Conservation (phyloP, 1,140 invertebrate species). For the Aphelenchoides avenae region DNA sequence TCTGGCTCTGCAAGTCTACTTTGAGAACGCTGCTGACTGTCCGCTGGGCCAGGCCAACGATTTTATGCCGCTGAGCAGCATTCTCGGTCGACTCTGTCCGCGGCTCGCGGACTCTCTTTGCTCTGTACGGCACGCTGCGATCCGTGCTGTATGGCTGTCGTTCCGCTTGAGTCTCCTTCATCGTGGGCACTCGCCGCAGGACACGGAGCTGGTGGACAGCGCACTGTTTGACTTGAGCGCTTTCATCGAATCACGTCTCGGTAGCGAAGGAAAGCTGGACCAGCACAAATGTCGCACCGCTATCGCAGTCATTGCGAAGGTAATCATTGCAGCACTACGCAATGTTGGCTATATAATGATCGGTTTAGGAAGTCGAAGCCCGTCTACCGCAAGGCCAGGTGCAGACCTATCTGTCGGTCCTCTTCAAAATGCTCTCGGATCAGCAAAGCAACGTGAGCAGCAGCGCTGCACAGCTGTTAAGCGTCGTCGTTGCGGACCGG, state of each 20-base stretch:
- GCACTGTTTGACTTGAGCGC: slow-evolving; percentile 39
- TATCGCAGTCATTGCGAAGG: slow-evolving; percentile 45
- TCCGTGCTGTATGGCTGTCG: slow-evolving; percentile 46
- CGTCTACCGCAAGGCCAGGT: slow-evolving; percentile 52
- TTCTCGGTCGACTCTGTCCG: slow-evolving; percentile 50
- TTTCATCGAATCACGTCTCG: slow-evolving; percentile 44
- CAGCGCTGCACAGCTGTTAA: slow-evolving; percentile 50
- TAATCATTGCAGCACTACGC: slow-evolving; percentile 17
- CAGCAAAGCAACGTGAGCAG: slow-evolving; percentile 52
- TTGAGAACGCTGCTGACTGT: slow-evolving; percentile 47
- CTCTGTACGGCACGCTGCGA: slow-evolving; percentile 40
- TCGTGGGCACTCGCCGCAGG: slow-evolving; percentile 46
- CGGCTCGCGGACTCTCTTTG: slow-evolving; percentile 55
- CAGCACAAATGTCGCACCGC: slow-evolving; percentile 23
- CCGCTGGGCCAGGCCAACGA: slow-evolving; percentile 51
- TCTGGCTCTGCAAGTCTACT: slow-evolving; percentile 47
- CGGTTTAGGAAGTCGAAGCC: slow-evolving; percentile 47
- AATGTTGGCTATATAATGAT: neutral
- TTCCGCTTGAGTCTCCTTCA: slow-evolving; percentile 48
- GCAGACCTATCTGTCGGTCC: slow-evolving; percentile 53
- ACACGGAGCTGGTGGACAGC: slow-evolving; percentile 45
- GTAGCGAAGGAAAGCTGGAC: slow-evolving; percentile 52
- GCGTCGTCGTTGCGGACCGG: slow-evolving; percentile 40
- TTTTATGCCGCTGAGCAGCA: slow-evolving; percentile 49
- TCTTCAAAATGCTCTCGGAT: slow-evolving; percentile 57